These are phyloP conservation scores for Gymnothorax reevesii DNA, from an alignment of 2,797 vertebrate species.

Conservation along the genomic window DNA sequence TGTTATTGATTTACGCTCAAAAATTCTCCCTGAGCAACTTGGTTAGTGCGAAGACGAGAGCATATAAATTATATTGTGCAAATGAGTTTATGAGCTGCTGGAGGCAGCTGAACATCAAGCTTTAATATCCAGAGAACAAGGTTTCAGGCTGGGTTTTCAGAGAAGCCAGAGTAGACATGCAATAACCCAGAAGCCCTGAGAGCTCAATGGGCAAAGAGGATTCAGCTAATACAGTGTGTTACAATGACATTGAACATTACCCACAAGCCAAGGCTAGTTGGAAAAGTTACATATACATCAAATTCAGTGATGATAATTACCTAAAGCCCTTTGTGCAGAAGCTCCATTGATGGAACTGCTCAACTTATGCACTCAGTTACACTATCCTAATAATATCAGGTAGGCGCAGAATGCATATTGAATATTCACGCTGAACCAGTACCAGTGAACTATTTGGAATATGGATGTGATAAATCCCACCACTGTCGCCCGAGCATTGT, in stretches of 20 bases:
- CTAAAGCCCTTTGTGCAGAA: too few species aligned
- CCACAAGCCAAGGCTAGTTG: constrained; percentile 16
- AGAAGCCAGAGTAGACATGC: constrained; percentile 35
- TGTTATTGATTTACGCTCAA: constrained; percentile 41
- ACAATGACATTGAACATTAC: constrained; percentile 25
- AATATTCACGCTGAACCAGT: too few species aligned
- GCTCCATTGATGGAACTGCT: too few species aligned
- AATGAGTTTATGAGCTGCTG: constrained; percentile 39
- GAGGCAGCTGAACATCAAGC: constrained; percentile 18
- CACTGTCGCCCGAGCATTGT: too few species aligned
- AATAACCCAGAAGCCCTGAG: constrained; percentile 26
- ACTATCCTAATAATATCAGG: too few species aligned
- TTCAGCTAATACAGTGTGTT: constrained; percentile 15
- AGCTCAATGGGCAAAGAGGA: constrained; percentile 23
- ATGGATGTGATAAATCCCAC: too few species aligned
- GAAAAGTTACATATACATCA: constrained; percentile 1
- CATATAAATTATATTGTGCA: constrained; percentile 38
- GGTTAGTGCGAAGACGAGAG: constrained; percentile 40
- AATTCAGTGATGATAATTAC: neutral
- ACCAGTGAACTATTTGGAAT: too few species aligned
- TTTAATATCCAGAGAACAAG: neutral
- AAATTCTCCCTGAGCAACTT: constrained; percentile 34
- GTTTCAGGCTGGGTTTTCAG: constrained; percentile 16
- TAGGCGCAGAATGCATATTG: too few species aligned
- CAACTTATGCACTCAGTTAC: too few species aligned